A percentile compares a stretch with the other conserved stretches of the same genome.
These are phyloP conservation scores for Dryadula phaetusa DNA, from an alignment of 2,888 invertebrate species.

Conservation along the genomic window DNA sequence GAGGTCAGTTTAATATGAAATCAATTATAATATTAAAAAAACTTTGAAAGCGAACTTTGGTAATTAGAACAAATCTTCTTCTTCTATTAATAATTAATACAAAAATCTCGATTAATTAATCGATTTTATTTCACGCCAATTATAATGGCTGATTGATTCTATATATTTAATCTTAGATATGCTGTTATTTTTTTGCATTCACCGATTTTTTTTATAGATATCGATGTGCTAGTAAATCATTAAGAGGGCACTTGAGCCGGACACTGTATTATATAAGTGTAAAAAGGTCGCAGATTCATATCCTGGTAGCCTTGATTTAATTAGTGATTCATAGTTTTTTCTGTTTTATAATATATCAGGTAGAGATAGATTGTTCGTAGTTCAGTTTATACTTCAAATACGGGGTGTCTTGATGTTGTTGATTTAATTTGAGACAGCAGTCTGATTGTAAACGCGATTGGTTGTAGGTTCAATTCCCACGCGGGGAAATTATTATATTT, in stretches of 20 bases:
- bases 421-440: no score
- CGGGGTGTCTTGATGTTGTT: no score
- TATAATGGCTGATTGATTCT: constrained; percentile 30
- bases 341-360: neutral
- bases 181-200: constrained; percentile 11
- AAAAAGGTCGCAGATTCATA: constrained; percentile 36
- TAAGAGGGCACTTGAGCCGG: constrained; percentile 33
- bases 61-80: neutral
- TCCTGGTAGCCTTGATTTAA: constrained; percentile 36
- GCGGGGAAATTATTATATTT: no score
- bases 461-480: no score
- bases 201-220: constrained; percentile 21
- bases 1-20: no score
- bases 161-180: constrained; percentile 13
- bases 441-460: no score
- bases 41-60: neutral
- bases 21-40: no score
- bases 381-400: neutral
- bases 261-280: constrained; percentile 30
- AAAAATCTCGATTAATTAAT: constrained; percentile 21
- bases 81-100: neutral
- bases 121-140: constrained; percentile 36
- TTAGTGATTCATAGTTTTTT: constrained; percentile 27
- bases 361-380: neutral
- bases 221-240: constrained; percentile 35